Evolutionary conservation across 1,140 invertebrate genomes (phyloP), one percentile per base, ranked within the genome.

Genomic region (Linepithema humile): DNA sequence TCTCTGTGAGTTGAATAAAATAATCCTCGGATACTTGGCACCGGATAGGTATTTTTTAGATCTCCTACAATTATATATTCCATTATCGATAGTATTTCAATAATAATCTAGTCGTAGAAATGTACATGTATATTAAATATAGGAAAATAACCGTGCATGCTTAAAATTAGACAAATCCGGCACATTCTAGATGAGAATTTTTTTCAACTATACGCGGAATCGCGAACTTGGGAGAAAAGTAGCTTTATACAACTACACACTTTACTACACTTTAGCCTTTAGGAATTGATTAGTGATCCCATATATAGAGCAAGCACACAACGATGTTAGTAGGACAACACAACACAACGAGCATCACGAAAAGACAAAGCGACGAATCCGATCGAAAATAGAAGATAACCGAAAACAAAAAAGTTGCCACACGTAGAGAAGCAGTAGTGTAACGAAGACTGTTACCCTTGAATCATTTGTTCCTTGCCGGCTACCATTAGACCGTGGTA

Each of bases 1-100:
- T 99, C 50, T 98, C 98, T 91, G 98, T 99, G 95, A 96, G 95
- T 94, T 85, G 43, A 38, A 83, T 35, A 50, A 62, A 60, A 7
- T 64, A 50, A 64, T 48, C 20, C 26, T 60, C 0, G 0, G 4
- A 74, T 2, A 26, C 5, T 2, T 17, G 3, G 38, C 9, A 29
- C 10, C 4, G 9, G 3, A 20, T 62, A 62, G 5, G 26, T 64
- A 64, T 15, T 43, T 65, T 26, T 43, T 12, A 40, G 15, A 12
- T 9, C 4, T 3, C 4, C 55, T 10, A 20, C 12, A 10, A 59
- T 26, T 0, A 3, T 26, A n/a, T n/a, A n/a, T 59, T 29, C 23
- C 26, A 59, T 45, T 12, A 67, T n/a, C n/a, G n/a, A n/a, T n/a
- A n/a, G n/a, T n/a, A n/a, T n/a, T n/a, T n/a, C n/a, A n/a, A n/a